These are phyloP conservation scores for Meriones unguiculatus DNA, from an alignment of 2,113 vertebrate species.

Conservation along the genomic window DNA sequence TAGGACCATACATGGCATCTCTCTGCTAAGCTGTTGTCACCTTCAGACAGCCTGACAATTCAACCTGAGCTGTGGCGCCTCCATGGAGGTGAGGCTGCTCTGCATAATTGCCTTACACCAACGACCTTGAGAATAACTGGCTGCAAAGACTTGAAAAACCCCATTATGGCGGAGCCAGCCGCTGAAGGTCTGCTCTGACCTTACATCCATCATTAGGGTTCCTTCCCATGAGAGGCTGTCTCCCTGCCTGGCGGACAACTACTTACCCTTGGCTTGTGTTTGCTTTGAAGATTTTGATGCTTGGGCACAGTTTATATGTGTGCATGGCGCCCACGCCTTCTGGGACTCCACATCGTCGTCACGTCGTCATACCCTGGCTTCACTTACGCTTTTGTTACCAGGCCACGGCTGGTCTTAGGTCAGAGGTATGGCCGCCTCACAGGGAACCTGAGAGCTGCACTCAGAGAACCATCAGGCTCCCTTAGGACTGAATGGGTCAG, in stretches of 20 bases:
- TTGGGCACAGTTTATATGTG: background rate
- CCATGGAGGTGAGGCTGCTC: background rate
- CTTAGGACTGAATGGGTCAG: background rate
- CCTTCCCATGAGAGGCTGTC: background rate
- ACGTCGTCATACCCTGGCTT: background rate
- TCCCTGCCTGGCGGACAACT: background rate
- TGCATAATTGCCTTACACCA: background rate
- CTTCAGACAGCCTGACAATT: background rate
- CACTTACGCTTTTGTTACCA: background rate
- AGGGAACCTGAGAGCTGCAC: background rate
- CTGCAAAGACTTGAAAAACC: background rate
- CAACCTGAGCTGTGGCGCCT: background rate
- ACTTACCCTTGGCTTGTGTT: background rate
- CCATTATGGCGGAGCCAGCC: background rate
- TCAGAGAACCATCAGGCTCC: background rate
- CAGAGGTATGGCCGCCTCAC: background rate
- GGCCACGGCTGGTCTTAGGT: background rate
- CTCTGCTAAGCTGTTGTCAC: background rate
- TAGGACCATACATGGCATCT: background rate
- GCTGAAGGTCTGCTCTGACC: background rate
- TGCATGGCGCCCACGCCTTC: background rate
- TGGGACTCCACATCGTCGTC: background rate
- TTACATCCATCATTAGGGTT: background rate
- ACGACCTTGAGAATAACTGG: background rate
- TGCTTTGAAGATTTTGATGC: conserved; percentile 37